Evolutionary conservation across 2,888 invertebrate species (phyloP).

Genomic region (Leptopilina drosophilae): DNA sequence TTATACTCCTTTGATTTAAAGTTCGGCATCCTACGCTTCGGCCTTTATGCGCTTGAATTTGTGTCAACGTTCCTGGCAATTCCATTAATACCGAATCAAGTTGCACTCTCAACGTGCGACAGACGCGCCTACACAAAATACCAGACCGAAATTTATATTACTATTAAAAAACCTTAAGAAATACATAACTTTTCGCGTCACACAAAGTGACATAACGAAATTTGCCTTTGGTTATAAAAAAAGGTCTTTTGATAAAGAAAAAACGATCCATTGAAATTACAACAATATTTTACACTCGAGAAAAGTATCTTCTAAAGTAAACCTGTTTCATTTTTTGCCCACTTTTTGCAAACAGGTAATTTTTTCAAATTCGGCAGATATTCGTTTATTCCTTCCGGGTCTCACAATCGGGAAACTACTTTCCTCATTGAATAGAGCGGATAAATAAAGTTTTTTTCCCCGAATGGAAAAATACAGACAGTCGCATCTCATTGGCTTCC

Average conservation of each 20-base stretch:
- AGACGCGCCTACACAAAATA: conserved; percentile 19
- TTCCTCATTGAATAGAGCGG: neutral
- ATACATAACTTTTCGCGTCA: too few species aligned
- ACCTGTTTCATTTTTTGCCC: too few species aligned
- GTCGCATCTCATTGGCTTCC: conserved; percentile 30
- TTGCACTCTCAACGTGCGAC: neutral
- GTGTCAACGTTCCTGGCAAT: conserved; percentile 30
- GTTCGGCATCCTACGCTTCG: conserved; percentile 25
- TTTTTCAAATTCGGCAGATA: neutral
- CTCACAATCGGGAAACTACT: too few species aligned
- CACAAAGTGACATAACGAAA: too few species aligned
- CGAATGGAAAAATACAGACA: neutral
- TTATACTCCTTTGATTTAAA: conserved; percentile 25
- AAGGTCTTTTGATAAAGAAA: too few species aligned
- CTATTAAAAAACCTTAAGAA: neutral
- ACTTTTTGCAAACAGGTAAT: too few species aligned
- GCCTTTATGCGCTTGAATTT: conserved; percentile 26
- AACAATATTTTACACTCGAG: too few species aligned
- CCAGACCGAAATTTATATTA: conserved; percentile 19
- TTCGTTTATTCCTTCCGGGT: neutral
- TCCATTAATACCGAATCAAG: conserved; percentile 27
- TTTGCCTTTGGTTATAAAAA: too few species aligned
- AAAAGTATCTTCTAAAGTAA: too few species aligned
- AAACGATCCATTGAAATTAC: too few species aligned
- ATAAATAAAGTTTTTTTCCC: neutral